Evolutionary conservation across 2,888 invertebrate species (phyloP).

Genomic region (Hoplodrina ambigua): DNA sequence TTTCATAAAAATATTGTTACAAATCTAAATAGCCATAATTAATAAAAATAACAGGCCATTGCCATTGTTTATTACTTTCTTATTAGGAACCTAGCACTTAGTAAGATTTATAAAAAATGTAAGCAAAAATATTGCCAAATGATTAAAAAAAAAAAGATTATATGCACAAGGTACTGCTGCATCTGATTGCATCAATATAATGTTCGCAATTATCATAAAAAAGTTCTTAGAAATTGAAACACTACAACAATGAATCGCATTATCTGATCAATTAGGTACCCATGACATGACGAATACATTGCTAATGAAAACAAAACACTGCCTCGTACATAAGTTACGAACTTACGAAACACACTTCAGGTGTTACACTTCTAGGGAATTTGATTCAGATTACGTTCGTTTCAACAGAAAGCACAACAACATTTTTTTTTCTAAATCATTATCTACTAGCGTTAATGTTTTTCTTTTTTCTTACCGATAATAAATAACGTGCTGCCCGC

Average conservation of each 20-base stretch:
- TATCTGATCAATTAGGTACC: conserved; percentile 5
- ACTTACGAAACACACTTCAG: conserved; percentile 19
- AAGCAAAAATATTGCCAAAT: no score
- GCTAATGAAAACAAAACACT: conserved; percentile 30
- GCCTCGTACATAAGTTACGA: conserved; percentile 8
- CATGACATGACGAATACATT: conserved; percentile 1
- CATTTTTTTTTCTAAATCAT: not conserved
- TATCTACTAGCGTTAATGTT: conserved; percentile 8
- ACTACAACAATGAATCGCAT: conserved; percentile 23
- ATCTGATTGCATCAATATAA: conserved; percentile 4
- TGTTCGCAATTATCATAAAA: not conserved
- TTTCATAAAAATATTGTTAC: no score
- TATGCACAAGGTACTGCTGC: not conserved
- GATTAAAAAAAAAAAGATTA: not conserved
- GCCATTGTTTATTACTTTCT: no score
- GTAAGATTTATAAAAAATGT: not conserved
- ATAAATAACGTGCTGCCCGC: conserved; percentile 84
- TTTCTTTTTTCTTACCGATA: conserved; percentile 78
- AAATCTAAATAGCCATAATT: no score
- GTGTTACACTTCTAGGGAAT: conserved; percentile 41
- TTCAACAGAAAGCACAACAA: conserved; percentile 18
- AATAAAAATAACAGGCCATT: no score
- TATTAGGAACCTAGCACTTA: no score
- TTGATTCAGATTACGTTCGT: conserved; percentile 20
- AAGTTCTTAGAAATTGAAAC: conserved; percentile 9